These are phyloP conservation scores for Manis crassicaudata DNA, from an alignment of 2,797 vertebrate species.

Conservation along the genomic window DNA sequence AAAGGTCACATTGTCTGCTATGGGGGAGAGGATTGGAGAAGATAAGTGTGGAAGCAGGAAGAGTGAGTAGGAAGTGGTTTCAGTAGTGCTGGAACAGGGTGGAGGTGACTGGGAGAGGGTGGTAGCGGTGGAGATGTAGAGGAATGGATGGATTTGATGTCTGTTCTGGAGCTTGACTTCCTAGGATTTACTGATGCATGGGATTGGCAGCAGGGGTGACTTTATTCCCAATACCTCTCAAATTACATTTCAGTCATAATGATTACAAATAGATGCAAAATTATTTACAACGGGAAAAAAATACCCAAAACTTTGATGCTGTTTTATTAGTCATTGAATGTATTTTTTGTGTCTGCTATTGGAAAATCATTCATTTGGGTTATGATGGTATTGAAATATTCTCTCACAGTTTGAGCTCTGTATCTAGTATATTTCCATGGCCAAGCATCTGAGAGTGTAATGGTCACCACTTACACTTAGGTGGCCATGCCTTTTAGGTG, in stretches of 20 bases:
- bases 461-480: not conserved
- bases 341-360: not conserved
- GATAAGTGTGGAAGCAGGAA: not conserved
- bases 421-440: not conserved
- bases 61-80: not conserved
- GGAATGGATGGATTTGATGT: not conserved
- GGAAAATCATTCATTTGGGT: not conserved
- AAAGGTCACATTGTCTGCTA: not conserved
- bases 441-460: not conserved
- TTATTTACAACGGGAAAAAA: not conserved
- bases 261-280: slow-evolving; percentile 7
- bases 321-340: not conserved
- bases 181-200: not conserved
- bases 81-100: not conserved
- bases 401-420: not conserved
- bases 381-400: not conserved
- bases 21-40: not conserved
- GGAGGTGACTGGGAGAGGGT: not conserved
- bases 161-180: not conserved
- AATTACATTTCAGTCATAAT: not conserved
- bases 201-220: not conserved
- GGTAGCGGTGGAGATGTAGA: not conserved
- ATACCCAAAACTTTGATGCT: not conserved
- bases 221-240: not conserved
- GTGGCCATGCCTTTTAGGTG: not conserved